These are phyloP conservation scores for Florisuga fusca DNA, from an alignment of 2,797 vertebrate genomes.

Conservation along the genomic window DNA sequence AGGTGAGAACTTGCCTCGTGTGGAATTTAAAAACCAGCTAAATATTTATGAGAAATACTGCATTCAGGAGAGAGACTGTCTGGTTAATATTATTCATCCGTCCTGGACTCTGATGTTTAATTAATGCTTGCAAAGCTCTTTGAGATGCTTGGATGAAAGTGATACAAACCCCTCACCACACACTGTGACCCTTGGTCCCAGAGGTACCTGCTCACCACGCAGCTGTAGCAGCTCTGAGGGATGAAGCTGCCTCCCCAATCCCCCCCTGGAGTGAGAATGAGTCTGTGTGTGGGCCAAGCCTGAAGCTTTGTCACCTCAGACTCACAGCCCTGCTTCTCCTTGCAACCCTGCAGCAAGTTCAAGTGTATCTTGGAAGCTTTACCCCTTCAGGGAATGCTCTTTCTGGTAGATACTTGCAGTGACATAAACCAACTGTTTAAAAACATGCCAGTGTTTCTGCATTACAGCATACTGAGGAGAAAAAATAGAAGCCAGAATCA, in stretches of 20 bases:
- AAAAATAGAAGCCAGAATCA: background rate
- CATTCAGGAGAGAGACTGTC: constrained; percentile 1
- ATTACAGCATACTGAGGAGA: background rate
- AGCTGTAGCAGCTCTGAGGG: background rate
- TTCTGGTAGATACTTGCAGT: constrained; percentile 37
- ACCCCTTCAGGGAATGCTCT: constrained; percentile 3
- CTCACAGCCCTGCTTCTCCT: background rate
- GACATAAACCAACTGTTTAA: constrained; percentile 40
- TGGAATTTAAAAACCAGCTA: background rate
- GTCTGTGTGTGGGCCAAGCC: background rate
- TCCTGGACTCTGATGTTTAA: constrained; percentile 53
- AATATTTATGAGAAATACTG: constrained; percentile 44
- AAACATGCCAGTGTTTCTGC: constrained; percentile 5
- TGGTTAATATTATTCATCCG: constrained; percentile 50
- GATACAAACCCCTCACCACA: background rate
- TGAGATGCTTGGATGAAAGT: constrained; percentile 53
- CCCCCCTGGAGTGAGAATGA: background rate
- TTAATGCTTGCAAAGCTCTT: constrained; percentile 55
- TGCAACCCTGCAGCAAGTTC: background rate
- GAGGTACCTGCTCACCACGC: background rate
- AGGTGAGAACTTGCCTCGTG: background rate
- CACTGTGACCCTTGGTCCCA: background rate
- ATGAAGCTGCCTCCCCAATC: background rate
- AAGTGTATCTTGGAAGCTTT: background rate
- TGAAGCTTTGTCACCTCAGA: background rate